Conservation (phyloP, 2,113 vertebrate genomes). For the Poicephalus meyeri region DNA sequence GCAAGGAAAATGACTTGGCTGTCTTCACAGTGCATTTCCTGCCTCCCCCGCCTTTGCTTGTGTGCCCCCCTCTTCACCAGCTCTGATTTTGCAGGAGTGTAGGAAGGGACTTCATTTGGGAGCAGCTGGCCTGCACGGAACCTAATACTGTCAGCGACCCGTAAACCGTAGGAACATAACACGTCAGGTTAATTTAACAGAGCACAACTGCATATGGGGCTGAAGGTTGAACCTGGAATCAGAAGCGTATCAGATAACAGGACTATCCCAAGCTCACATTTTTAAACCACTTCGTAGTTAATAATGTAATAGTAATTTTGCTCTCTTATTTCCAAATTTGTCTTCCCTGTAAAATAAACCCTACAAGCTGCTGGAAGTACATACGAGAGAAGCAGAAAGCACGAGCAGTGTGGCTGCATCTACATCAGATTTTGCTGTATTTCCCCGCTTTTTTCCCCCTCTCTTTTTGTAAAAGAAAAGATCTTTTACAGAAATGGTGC, state of each 20-base stretch:
- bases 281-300: not conserved
- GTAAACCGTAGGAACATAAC: not conserved
- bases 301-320: not conserved
- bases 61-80: not conserved
- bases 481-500: not conserved
- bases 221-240: not conserved
- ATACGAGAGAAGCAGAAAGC: not conserved
- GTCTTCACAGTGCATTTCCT: not conserved
- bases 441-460: not conserved
- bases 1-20: not conserved
- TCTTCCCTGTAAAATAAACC: not conserved
- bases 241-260: not conserved
- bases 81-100: rapidly evolving
- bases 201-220: not conserved
- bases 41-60: not conserved
- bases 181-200: not conserved
- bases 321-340: not conserved
- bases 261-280: not conserved
- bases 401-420: too few species aligned
- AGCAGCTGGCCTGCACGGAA: not conserved
- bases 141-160: not conserved
- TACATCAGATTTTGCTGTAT: not conserved
- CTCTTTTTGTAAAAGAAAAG: not conserved
- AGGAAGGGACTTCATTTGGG: not conserved
- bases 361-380: not conserved